These are phyloP conservation scores for Miltochrista miniata DNA, from an alignment of 2,888 invertebrate genomes.

Conservation along the genomic window DNA sequence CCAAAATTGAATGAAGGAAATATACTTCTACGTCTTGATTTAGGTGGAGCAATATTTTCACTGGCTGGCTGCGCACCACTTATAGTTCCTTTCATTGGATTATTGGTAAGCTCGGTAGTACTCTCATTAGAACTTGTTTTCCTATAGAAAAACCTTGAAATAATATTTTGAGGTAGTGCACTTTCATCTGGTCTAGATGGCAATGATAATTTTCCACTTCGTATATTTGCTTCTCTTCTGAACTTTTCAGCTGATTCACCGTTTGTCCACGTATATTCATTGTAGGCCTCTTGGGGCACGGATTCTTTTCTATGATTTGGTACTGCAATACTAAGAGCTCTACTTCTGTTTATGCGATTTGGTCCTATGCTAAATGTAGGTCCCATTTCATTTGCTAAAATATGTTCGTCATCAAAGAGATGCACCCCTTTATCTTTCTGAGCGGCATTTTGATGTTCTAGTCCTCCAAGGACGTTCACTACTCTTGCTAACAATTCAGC, in stretches of 20 bases:
- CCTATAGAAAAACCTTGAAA: slow-evolving; percentile 61
- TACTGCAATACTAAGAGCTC: slow-evolving; percentile 86
- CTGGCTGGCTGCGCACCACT: slow-evolving; percentile 53
- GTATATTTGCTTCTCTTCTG: slow-evolving; percentile 76
- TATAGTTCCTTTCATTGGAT: slow-evolving; percentile 62
- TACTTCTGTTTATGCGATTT: slow-evolving; percentile 71
- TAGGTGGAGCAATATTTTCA: slow-evolving; percentile 51
- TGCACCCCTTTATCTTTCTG: slow-evolving; percentile 84
- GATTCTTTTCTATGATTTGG: slow-evolving; percentile 73
- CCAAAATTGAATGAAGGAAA: slow-evolving; percentile 62
- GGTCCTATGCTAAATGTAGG: slow-evolving; percentile 83
- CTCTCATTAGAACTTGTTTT: slow-evolving; percentile 64
- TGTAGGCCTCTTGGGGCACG: slow-evolving; percentile 60
- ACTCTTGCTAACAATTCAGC: slow-evolving; percentile 90
- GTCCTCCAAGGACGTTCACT: slow-evolving; percentile 89
- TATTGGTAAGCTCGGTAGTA: slow-evolving; percentile 64
- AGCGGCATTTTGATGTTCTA: slow-evolving; percentile 74
- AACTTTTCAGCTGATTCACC: slow-evolving; percentile 84
- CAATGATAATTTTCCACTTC: slow-evolving; percentile 72
- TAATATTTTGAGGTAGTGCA: slow-evolving; percentile 53
- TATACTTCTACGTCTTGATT: slow-evolving; percentile 64
- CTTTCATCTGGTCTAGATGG: slow-evolving; percentile 53
- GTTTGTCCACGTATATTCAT: slow-evolving; percentile 88
- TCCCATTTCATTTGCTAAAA: slow-evolving; percentile 87
- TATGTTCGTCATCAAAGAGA: slow-evolving; percentile 89